A percentile compares a stretch with the other conserved stretches of the same genome.
phyloP scores from a whole-genome alignment of 2,113 vertebrate species.

The Bujurquina vittata region DNA sequence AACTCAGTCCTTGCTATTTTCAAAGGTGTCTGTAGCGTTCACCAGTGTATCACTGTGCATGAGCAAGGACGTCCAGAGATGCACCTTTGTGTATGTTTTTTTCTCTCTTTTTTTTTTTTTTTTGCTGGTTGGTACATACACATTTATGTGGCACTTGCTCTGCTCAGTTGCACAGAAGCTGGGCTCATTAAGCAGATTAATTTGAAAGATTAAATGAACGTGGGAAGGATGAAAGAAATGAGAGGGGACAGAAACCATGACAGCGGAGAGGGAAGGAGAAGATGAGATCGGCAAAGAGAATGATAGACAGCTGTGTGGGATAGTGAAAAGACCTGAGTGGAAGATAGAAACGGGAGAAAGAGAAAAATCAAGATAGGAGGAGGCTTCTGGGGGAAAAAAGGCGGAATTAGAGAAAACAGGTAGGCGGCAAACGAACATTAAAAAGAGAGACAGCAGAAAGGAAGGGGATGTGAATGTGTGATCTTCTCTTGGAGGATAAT shows the following conservation, averaged over 20 bases:
- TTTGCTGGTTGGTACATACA: neutral
- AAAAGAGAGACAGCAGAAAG: slow-evolving; percentile 39
- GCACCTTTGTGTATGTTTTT: neutral
- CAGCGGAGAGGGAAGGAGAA: slow-evolving; percentile 18
- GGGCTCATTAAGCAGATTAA: slow-evolving; percentile 73
- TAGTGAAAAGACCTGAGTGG: slow-evolving; percentile 31
- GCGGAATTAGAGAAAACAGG: slow-evolving; percentile 34
- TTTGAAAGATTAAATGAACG: slow-evolving; percentile 54
- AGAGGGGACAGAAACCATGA: slow-evolving; percentile 26
- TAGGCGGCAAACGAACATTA: slow-evolving; percentile 51
- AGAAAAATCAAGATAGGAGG: slow-evolving; percentile 12
- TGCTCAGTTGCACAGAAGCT: slow-evolving; percentile 26
- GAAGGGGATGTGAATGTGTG: slow-evolving; percentile 23
- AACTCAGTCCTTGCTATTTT: neutral
- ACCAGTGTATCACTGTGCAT: neutral
- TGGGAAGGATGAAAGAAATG: slow-evolving; percentile 41
- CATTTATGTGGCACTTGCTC: slow-evolving; percentile 2
- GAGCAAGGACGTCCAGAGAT: neutral
- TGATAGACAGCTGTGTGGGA: slow-evolving; percentile 46
- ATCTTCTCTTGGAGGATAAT: slow-evolving; percentile 60
- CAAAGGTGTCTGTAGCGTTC: neutral
- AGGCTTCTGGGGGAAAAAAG: slow-evolving; percentile 25
- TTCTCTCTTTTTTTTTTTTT: neutral
- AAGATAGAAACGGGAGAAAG: neutral
- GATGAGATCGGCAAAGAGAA: slow-evolving; percentile 27